Percentiles rank a stretch among this genome's conserved stretches.
phyloP scores from a whole-genome alignment of 2,113 vertebrate genomes.

The Guaruba guarouba region DNA sequence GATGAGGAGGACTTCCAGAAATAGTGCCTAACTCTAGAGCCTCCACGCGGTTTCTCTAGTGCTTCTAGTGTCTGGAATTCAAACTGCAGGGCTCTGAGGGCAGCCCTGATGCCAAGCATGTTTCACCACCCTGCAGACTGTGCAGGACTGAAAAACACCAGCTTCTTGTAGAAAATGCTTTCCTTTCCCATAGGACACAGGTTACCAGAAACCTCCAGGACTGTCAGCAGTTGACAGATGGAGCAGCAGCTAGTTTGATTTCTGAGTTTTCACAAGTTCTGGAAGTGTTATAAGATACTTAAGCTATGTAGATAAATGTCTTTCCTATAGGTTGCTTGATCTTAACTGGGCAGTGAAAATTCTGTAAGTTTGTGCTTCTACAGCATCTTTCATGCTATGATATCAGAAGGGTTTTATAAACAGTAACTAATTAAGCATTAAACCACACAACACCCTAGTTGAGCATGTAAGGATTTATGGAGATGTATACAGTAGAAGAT shows the following conservation, averaged over 20 bases:
- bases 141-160: neutral
- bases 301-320: neutral
- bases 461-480: neutral
- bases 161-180: neutral
- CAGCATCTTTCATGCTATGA: neutral
- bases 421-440: slow-evolving; percentile 43
- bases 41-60: neutral
- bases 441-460: neutral
- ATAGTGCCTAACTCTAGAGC: neutral
- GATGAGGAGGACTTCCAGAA: slow-evolving; percentile 9
- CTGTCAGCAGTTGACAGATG: neutral
- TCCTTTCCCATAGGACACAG: neutral
- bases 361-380: neutral
- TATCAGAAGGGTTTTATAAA: neutral
- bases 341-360: neutral
- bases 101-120: neutral
- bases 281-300: neutral
- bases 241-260: neutral
- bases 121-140: neutral
- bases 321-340: neutral
- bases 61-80: neutral
- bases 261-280: neutral
- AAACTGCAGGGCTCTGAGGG: neutral
- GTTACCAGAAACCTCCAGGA: neutral
- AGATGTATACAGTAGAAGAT: neutral